phyloP scores from a whole-genome alignment of 53 echinoderm and acorn worm genomes.

The Apostichopus leukothele region DNA sequence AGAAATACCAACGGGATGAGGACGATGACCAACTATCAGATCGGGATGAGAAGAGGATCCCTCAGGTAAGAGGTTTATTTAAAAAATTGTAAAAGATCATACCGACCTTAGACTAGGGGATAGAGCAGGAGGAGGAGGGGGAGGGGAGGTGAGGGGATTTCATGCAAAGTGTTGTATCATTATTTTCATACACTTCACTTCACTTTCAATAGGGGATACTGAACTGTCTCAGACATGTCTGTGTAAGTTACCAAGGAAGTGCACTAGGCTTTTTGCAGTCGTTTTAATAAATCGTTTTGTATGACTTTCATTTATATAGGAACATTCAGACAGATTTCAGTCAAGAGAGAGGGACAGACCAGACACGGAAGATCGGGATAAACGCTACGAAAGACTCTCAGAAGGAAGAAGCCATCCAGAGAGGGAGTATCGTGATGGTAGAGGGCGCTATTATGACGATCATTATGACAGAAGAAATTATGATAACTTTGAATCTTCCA shows the following conservation, averaged over 20 bases:
- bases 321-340: background rate
- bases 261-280: no score
- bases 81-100: no score
- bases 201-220: no score
- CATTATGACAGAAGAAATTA: background rate
- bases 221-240: no score
- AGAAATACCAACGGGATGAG: slow-evolving; percentile 43
- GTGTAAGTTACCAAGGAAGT: no score
- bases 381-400: slow-evolving; percentile 46
- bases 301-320: background rate
- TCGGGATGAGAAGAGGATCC: background rate
- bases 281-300: no score
- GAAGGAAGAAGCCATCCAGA: slow-evolving; percentile 48
- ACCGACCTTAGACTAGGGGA: no score
- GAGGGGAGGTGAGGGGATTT: no score
- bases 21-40: background rate
- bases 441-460: slow-evolving; percentile 5
- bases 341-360: background rate
- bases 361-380: background rate
- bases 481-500: background rate
- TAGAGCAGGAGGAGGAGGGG: no score
- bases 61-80: background rate
- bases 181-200: no score
- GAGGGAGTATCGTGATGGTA: background rate
- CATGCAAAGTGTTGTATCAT: no score